A percentile compares a stretch with the other conserved stretches of the same genome.
These are phyloP conservation scores for Dermochelys coriacea DNA, from an alignment of 2,797 vertebrate species.

Conservation along the genomic window DNA sequence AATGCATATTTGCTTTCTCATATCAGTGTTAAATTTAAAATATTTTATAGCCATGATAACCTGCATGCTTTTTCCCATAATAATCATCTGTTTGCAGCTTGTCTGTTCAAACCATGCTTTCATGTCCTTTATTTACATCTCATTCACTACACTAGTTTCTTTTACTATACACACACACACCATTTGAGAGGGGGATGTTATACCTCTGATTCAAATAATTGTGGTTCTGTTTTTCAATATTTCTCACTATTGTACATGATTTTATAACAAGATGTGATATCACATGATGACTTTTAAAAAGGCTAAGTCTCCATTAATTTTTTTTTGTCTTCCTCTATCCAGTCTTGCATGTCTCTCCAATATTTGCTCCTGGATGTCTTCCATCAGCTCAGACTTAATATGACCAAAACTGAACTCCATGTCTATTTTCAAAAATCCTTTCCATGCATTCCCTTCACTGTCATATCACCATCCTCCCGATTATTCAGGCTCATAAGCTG, in stretches of 20 bases:
- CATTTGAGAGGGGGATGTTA: neutral
- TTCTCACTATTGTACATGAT: neutral
- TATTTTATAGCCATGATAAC: neutral
- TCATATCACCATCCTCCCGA: neutral
- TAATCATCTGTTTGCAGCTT: neutral
- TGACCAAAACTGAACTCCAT: neutral
- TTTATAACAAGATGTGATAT: neutral
- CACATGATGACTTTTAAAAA: neutral
- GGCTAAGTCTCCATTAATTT: neutral
- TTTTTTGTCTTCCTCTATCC: neutral
- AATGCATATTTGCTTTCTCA: neutral
- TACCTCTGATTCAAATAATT: neutral
- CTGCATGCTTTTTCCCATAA: neutral
- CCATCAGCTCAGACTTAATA: neutral
- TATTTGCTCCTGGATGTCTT: neutral
- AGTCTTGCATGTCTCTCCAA: neutral
- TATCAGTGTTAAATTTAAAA: neutral
- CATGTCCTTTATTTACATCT: neutral
- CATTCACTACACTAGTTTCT: neutral
- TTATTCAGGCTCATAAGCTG: neutral
- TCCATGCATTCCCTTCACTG: rapidly evolving
- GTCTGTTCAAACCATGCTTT: neutral
- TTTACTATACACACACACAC: neutral
- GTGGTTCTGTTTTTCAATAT: neutral
- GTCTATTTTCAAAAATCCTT: neutral